phyloP scores from a whole-genome alignment of 1,140 invertebrate species.

The Lysiphlebus fabarum region DNA sequence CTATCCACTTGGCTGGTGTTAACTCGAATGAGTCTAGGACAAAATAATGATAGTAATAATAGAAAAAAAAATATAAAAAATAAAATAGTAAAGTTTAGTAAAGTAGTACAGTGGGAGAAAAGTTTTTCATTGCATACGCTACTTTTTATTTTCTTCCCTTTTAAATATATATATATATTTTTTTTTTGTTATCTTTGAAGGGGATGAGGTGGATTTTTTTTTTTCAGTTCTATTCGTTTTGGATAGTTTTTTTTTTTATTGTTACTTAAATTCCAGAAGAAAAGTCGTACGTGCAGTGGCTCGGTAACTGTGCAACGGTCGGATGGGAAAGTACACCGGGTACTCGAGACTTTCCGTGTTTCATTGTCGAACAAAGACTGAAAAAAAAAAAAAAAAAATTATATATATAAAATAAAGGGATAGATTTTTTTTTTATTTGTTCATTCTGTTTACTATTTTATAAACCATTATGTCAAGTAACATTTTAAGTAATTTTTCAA shows the following conservation, averaged over 20 bases:
- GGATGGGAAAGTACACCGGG: not conserved
- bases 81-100: not conserved
- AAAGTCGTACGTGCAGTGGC: constrained; percentile 15
- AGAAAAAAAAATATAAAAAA: no score
- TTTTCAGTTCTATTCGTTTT: constrained; percentile 8
- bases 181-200: constrained; percentile 8
- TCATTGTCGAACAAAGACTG: no score
- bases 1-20: not conserved
- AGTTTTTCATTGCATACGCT: constrained; percentile 9
- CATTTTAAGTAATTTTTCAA: no score
- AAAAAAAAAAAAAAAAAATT: no score
- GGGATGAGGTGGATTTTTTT: constrained; percentile 11
- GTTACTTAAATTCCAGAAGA: constrained; percentile 12
- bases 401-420: no score
- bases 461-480: no score
- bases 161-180: not conserved
- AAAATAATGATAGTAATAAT: not conserved
- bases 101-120: constrained; percentile 6
- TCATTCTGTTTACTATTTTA: no score
- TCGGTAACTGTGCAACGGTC: not conserved
- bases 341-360: not conserved
- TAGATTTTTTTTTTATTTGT: no score
- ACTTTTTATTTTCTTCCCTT: constrained; percentile 1
- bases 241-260: not conserved
- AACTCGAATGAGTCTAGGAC: constrained; percentile 7